A percentile compares a stretch with the other conserved stretches of the same genome.
These are phyloP conservation scores for Dryadula phaetusa DNA, from an alignment of 2,888 invertebrate species.

Conservation along the genomic window DNA sequence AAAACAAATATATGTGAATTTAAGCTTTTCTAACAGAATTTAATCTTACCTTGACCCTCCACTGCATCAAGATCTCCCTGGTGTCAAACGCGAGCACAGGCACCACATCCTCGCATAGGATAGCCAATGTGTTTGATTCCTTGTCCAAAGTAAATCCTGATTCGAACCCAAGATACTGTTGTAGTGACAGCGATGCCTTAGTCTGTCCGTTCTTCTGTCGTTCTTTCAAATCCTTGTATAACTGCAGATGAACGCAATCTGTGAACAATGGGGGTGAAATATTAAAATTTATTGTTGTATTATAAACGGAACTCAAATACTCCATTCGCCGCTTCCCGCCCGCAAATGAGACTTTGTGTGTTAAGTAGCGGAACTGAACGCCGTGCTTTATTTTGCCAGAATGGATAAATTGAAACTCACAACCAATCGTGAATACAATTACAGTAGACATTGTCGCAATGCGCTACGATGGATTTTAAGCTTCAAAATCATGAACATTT, in stretches of 20 bases:
- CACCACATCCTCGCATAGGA: constrained; percentile 93
- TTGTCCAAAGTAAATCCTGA: constrained; percentile 82
- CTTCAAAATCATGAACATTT: no score
- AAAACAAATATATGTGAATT: no score
- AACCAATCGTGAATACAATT: no score
- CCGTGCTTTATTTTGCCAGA: no score
- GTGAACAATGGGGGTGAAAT: constrained; percentile 55
- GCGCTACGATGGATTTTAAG: no score
- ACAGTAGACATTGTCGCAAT: no score
- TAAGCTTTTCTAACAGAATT: no score
- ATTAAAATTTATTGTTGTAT: background rate
- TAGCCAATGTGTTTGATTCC: constrained; percentile 94
- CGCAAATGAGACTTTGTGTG: no score
- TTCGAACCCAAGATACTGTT: constrained; percentile 94
- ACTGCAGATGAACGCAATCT: constrained; percentile 95
- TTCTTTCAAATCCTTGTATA: constrained; percentile 95
- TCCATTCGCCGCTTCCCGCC: no score
- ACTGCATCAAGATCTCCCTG: constrained; percentile 93
- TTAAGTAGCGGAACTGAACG: no score
- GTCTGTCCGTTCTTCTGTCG: constrained; percentile 94
- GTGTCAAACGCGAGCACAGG: constrained; percentile 95
- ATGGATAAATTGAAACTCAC: no score
- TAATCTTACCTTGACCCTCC: constrained; percentile 87
- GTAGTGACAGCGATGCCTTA: constrained; percentile 93
- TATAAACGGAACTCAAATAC: no score